phyloP scores from a whole-genome alignment of 2,113 vertebrate species.

The Phodopus roborovskii region DNA sequence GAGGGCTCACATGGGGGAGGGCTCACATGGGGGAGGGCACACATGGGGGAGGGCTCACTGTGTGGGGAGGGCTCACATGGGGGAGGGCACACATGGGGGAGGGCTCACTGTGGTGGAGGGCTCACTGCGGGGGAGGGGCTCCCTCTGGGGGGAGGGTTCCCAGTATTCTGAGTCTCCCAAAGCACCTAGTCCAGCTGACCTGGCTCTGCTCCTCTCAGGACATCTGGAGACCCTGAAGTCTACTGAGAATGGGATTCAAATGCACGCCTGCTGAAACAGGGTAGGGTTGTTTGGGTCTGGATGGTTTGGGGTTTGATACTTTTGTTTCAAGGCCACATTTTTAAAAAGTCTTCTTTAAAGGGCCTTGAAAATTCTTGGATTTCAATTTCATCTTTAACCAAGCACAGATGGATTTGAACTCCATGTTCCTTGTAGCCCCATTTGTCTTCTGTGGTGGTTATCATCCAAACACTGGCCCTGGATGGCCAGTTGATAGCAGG shows the following conservation, averaged over 20 bases:
- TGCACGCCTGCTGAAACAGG: not conserved
- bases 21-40: too few relatives aligned
- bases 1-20: too few relatives aligned
- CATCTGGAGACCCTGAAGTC: not conserved
- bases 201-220: not conserved
- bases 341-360: not conserved
- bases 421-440: not conserved
- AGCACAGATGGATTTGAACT: not conserved
- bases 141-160: accelerated
- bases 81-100: too few relatives aligned
- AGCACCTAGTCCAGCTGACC: not conserved
- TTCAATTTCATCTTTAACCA: not conserved
- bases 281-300: not conserved
- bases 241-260: not conserved
- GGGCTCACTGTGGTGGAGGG: not conserved
- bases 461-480: not conserved
- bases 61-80: too few relatives aligned
- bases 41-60: too few relatives aligned
- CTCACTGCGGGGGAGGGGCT: too few relatives aligned
- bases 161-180: not conserved
- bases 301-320: not conserved
- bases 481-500: not conserved
- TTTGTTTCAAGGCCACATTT: not conserved
- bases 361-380: not conserved
- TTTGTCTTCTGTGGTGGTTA: not conserved